These are phyloP conservation scores for Pogonomyrmex barbatus DNA, from an alignment of 1,140 invertebrate species.

Conservation along the genomic window DNA sequence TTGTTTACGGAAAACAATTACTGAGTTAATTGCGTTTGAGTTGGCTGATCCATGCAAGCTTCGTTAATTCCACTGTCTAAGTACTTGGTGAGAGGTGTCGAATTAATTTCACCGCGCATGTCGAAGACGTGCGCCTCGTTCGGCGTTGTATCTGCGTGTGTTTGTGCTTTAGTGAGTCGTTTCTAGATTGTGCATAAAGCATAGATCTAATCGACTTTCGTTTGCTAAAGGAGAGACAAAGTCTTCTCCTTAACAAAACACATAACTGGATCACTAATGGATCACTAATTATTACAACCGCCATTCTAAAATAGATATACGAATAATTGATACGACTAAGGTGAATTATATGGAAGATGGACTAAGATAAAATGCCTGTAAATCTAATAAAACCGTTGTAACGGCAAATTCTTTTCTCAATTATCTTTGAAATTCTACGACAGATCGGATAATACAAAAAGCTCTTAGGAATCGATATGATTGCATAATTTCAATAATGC, in stretches of 20 bases:
- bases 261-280: background rate
- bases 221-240: background rate
- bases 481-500: constrained; percentile 31
- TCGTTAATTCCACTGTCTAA: constrained; percentile 60
- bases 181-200: constrained; percentile 42
- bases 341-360: background rate
- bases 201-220: constrained; percentile 37
- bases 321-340: background rate
- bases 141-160: constrained; percentile 15
- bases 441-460: background rate
- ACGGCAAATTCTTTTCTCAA: background rate
- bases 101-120: constrained; percentile 59
- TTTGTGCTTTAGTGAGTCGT: constrained; percentile 10
- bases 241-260: background rate
- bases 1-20: constrained; percentile 66
- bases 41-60: constrained; percentile 45
- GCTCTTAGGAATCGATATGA: background rate
- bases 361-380: background rate
- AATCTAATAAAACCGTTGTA: background rate
- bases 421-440: background rate
- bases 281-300: background rate
- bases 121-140: constrained; percentile 45
- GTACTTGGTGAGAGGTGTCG: constrained; percentile 55
- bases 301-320: background rate
- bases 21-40: constrained; percentile 65